A percentile compares a stretch with the other conserved stretches of the same genome.
phyloP scores from a whole-genome alignment of 2,797 vertebrate genomes.

The Linurgus olivaceus region DNA sequence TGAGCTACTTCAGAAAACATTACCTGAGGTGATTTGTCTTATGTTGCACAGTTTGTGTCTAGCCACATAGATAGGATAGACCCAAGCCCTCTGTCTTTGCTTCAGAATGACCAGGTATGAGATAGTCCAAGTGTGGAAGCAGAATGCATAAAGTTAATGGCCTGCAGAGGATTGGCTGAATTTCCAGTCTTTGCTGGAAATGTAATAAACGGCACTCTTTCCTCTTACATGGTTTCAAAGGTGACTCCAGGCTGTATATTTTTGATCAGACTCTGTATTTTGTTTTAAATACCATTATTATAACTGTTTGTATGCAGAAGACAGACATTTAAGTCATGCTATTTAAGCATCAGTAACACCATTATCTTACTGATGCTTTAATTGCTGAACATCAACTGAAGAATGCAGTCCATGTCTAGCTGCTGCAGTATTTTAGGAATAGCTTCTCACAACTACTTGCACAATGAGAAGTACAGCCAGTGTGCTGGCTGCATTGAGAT shows the following conservation, averaged over 20 bases:
- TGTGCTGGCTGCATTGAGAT: neutral
- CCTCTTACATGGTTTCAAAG: neutral
- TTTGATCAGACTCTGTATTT: neutral
- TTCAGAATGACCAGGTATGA: neutral
- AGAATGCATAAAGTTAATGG: neutral
- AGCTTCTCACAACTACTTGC: neutral
- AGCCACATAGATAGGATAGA: neutral
- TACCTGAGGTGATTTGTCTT: neutral
- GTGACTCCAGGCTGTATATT: neutral
- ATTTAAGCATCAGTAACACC: neutral
- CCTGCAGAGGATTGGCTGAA: neutral
- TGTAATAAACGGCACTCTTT: neutral
- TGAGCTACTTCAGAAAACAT: constrained; percentile 28
- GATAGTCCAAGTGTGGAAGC: neutral
- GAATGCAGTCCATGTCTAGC: neutral
- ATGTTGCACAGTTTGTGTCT: neutral
- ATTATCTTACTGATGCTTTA: neutral
- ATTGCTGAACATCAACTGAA: neutral
- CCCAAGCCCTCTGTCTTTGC: neutral
- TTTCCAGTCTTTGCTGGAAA: neutral
- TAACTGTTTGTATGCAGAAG: neutral
- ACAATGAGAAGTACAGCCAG: neutral
- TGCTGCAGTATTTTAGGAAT: neutral
- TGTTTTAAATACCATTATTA: neutral
- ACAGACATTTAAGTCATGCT: neutral